A percentile compares a stretch with the other conserved stretches of the same genome.
These are phyloP conservation scores for Eupithecia dodoneata DNA, from an alignment of 2,888 invertebrate species.

Conservation along the genomic window DNA sequence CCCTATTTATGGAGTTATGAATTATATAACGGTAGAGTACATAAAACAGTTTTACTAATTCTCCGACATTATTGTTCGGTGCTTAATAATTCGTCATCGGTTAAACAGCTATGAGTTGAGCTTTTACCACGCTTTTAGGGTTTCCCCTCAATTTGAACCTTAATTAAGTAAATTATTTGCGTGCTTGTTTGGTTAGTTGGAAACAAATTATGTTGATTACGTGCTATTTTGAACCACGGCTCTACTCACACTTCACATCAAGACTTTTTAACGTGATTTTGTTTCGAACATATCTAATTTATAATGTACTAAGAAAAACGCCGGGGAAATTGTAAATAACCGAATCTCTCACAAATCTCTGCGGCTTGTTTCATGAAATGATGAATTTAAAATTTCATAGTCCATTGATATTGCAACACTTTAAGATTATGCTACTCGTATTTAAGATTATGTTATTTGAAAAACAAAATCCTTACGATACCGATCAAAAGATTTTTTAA, in stretches of 20 bases:
- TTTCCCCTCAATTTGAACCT: slow-evolving; percentile 16
- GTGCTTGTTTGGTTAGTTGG: slow-evolving; percentile 17
- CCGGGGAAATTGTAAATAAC: not conserved
- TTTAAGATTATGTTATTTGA: no score
- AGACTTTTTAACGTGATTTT: not conserved
- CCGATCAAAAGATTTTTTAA: no score
- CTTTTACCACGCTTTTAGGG: slow-evolving; percentile 10
- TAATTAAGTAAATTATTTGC: slow-evolving; percentile 20
- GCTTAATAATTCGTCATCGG: slow-evolving; percentile 7
- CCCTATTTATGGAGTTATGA: not conserved
- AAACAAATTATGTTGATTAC: slow-evolving; percentile 17
- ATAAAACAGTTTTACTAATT: not conserved
- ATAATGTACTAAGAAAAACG: not conserved
- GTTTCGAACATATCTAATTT: not conserved
- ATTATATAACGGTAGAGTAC: not conserved
- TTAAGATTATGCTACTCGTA: no score
- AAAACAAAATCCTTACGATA: no score
- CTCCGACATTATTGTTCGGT: not conserved
- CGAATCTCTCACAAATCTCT: no score
- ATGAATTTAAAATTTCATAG: no score
- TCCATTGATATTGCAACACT: no score
- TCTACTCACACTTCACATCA: not conserved
- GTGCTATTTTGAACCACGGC: not conserved
- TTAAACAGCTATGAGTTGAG: not conserved
- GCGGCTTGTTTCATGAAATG: no score